Evolutionary conservation across 2,888 invertebrate genomes (phyloP).

Genomic region (Chymomyza amoena): DNA sequence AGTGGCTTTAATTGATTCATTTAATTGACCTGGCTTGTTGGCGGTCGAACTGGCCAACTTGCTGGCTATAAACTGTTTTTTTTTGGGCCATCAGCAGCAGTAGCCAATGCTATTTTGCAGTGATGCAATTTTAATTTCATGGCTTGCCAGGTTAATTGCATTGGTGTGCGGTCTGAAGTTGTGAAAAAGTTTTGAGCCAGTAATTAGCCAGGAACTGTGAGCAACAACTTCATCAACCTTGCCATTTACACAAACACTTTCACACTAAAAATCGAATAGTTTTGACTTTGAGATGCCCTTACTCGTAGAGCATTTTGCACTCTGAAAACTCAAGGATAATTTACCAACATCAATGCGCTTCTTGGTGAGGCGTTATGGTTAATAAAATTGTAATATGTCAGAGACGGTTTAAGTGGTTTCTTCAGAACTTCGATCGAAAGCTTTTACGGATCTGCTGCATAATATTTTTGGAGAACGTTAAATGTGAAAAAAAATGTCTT

Average conservation of each 20-base stretch:
- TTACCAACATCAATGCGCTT: too few relatives aligned
- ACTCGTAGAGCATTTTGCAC: too few relatives aligned
- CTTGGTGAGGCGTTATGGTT: too few relatives aligned
- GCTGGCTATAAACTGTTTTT: not conserved
- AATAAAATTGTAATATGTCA: too few relatives aligned
- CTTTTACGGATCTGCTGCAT: too few relatives aligned
- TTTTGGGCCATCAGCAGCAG: not conserved
- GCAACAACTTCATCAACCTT: not conserved
- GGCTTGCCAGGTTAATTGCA: conserved; percentile 5
- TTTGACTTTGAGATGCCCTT: not conserved
- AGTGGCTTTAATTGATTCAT: conserved; percentile 1
- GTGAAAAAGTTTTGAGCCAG: not conserved
- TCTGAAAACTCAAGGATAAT: too few relatives aligned
- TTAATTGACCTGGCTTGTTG: not conserved
- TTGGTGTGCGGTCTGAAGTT: not conserved
- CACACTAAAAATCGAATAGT: not conserved
- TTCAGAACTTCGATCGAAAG: too few relatives aligned
- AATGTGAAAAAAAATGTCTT: too few relatives aligned
- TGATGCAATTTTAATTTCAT: not conserved
- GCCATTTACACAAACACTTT: not conserved
- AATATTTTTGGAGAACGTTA: too few relatives aligned
- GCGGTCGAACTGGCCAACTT: not conserved
- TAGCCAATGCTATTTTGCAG: not conserved
- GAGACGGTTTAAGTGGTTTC: too few relatives aligned
- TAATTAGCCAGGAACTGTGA: not conserved